Conservation (phyloP, 2,797 vertebrate genomes). For the Sciurus vulgaris region DNA sequence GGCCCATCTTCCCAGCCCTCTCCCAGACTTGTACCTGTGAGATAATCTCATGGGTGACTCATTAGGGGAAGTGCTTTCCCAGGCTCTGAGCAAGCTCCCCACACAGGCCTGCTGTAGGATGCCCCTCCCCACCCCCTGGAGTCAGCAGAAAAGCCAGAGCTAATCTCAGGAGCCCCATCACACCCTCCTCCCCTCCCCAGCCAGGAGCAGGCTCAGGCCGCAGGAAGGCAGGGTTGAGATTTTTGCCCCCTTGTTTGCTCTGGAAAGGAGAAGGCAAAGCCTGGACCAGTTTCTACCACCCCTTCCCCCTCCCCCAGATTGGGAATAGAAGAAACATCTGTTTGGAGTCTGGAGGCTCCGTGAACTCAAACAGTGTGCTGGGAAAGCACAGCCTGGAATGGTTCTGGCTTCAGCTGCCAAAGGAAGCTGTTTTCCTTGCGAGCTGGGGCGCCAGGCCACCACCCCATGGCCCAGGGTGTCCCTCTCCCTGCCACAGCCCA, state of each 20-base stretch:
- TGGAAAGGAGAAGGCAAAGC: background rate
- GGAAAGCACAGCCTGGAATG: background rate
- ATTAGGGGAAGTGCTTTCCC: background rate
- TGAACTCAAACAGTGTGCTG: background rate
- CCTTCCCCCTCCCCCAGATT: background rate
- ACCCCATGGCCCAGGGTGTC: background rate
- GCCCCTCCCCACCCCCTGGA: background rate
- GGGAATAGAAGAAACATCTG: slow-evolving; percentile 76
- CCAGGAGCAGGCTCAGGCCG: background rate
- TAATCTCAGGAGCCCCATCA: background rate
- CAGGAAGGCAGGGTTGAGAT: slow-evolving; percentile 29
- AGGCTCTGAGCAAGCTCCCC: background rate
- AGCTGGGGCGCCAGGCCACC: background rate
- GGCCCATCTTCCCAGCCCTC: background rate
- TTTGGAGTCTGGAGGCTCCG: slow-evolving; percentile 38
- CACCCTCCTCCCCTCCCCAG: background rate
- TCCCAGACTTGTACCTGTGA: background rate
- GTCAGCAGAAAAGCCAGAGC: slow-evolving; percentile 58
- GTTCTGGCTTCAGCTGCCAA: background rate
- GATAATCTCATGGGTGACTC: slow-evolving; percentile 35
- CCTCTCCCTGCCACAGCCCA: background rate
- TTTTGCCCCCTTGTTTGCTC: slow-evolving; percentile 18
- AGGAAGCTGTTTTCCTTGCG: background rate
- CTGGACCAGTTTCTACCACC: background rate
- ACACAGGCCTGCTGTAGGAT: background rate